phyloP scores from a whole-genome alignment of 92 coral and sea anemone species.

The Micromussa lordhowensis region DNA sequence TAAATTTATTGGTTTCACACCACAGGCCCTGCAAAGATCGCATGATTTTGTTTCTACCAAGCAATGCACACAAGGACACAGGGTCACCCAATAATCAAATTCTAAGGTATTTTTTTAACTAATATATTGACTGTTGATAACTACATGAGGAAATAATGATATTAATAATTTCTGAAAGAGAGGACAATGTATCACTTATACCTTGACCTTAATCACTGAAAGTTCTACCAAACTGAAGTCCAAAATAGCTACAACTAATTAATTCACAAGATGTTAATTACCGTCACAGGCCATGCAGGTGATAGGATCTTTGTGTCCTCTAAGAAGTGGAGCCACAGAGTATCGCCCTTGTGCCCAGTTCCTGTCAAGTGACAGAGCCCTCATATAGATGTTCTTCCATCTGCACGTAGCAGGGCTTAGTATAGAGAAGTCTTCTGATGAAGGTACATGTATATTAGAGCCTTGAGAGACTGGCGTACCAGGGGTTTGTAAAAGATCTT shows the following conservation, averaged over 20 bases:
- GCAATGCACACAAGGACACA: no score
- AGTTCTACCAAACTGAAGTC: not conserved
- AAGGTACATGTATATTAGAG: not conserved
- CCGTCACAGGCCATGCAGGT: slow-evolving; percentile 72
- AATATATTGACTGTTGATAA: no score
- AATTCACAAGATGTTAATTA: slow-evolving; percentile 4
- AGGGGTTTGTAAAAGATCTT: slow-evolving; percentile 43
- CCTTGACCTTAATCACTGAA: not conserved
- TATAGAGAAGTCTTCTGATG: not conserved
- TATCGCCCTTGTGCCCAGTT: slow-evolving; percentile 74
- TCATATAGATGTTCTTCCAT: slow-evolving; percentile 70
- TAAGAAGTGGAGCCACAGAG: slow-evolving; percentile 73
- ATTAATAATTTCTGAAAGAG: no score
- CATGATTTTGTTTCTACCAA: no score
- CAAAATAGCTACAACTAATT: not conserved
- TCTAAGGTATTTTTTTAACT: no score
- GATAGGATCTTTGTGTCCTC: slow-evolving; percentile 84
- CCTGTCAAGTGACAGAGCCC: slow-evolving; percentile 59
- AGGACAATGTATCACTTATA: no score
- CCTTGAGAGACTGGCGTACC: slow-evolving; percentile 12
- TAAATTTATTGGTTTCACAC: no score
- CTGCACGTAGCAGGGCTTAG: slow-evolving; percentile 68
- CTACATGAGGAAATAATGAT: no score
- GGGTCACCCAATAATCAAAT: no score
- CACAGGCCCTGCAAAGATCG: no score